These are phyloP conservation scores for Orius insidiosus DNA, from an alignment of 1,140 invertebrate genomes.

Conservation along the genomic window DNA sequence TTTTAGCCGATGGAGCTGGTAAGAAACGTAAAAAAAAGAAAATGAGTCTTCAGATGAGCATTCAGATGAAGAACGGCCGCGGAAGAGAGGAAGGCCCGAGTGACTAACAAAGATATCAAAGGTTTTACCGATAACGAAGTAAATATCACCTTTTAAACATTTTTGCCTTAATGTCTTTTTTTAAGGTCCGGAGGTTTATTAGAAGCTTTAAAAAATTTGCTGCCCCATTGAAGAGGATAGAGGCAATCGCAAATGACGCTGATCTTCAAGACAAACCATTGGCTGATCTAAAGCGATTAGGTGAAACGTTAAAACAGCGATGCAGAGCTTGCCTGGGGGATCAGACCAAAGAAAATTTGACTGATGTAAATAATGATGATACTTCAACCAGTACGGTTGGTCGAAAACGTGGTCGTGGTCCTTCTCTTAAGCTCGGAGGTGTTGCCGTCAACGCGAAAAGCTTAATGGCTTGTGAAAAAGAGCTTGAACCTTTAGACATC, in stretches of 20 bases:
- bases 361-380: constrained; percentile 25
- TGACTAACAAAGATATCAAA: constrained; percentile 58
- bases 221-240: constrained; percentile 71
- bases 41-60: constrained; percentile 50
- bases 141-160: constrained; percentile 12
- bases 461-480: constrained; percentile 66
- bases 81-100: constrained; percentile 66
- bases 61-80: constrained; percentile 62
- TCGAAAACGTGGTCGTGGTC: constrained; percentile 53
- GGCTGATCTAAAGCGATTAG: constrained; percentile 69
- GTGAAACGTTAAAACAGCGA: constrained; percentile 61
- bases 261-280: constrained; percentile 90
- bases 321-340: constrained; percentile 66
- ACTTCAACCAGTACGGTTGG: constrained; percentile 26
- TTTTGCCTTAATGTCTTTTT: constrained; percentile 2
- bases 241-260: constrained; percentile 88
- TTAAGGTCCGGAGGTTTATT: constrained; percentile 65
- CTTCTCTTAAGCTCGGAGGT: constrained; percentile 78
- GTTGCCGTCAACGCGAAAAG: constrained; percentile 94
- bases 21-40: constrained; percentile 31
- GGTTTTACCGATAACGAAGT: constrained; percentile 77
- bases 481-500: constrained; percentile 74
- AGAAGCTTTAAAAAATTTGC: constrained; percentile 93
- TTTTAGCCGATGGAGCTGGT: constrained; percentile 27
- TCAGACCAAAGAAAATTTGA: constrained; percentile 32